Percentiles rank a stretch among this genome's conserved stretches.
phyloP scores from a whole-genome alignment of 2,113 vertebrate species.

The Apteryx mantelli region DNA sequence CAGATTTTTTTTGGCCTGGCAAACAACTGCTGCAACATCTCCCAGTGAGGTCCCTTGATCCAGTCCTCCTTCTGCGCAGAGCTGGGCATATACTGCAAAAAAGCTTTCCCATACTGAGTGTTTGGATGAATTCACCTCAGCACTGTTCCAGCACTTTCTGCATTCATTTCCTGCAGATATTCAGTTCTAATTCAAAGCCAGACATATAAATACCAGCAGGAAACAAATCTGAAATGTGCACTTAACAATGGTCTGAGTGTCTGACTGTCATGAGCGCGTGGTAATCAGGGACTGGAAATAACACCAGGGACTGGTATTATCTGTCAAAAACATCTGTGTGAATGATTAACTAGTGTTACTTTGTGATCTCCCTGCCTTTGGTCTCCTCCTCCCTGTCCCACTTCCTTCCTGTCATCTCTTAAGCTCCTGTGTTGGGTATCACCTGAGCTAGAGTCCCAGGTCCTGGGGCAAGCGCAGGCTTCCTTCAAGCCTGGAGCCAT shows the following conservation, averaged over 20 bases:
- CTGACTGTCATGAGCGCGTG: background rate
- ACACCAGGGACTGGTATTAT: background rate
- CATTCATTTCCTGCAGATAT: rapidly evolving
- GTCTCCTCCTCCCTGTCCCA: rapidly evolving
- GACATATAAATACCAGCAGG: background rate
- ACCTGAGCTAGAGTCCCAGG: background rate
- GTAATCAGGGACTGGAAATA: background rate
- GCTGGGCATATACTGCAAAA: background rate
- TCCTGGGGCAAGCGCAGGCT: background rate
- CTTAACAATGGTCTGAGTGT: rapidly evolving
- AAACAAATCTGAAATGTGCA: background rate
- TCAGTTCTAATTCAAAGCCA: rapidly evolving
- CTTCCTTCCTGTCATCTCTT: background rate
- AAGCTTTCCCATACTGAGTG: background rate
- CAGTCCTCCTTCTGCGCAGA: background rate
- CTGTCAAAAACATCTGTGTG: background rate
- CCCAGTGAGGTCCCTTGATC: background rate
- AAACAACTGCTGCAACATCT: background rate
- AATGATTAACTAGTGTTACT: background rate
- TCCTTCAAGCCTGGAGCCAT: background rate
- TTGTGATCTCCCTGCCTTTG: background rate
- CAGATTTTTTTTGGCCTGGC: background rate
- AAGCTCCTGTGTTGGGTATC: background rate
- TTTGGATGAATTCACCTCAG: background rate
- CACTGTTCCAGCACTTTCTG: background rate